Evolutionary conservation across 2,888 invertebrate species (phyloP).

Genomic region (Machimus atricapillus): DNA sequence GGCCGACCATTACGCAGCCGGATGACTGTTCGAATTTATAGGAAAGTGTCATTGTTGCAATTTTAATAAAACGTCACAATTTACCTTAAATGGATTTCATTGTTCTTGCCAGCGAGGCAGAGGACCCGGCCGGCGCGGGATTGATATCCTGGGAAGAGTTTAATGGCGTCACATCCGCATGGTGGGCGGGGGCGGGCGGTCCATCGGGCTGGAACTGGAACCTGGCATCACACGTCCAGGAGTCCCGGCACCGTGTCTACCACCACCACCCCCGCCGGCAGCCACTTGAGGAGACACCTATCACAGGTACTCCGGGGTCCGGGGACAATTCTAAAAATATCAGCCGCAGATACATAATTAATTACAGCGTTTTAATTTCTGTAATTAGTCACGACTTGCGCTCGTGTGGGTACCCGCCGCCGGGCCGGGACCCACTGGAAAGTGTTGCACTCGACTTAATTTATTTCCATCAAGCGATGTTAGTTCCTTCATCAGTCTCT

Average conservation of each 20-base stretch:
- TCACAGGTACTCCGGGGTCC: not conserved
- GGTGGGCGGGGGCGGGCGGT: not conserved
- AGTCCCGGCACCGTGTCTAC: not conserved
- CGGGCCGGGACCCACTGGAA: not conserved
- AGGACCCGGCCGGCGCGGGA: not conserved
- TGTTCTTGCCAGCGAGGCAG: conserved; percentile 2
- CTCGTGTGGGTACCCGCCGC: conserved; percentile 13
- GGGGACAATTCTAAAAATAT: conserved; percentile 44
- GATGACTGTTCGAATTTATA: conserved; percentile 39
- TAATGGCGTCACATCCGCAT: conserved; percentile 21
- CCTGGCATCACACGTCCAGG: not conserved
- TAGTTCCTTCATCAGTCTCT: conserved; percentile 37
- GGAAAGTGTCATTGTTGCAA: conserved; percentile 50
- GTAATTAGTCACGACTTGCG: conserved; percentile 62
- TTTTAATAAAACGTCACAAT: conserved; percentile 52
- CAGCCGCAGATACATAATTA: conserved; percentile 61
- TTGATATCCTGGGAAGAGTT: conserved; percentile 34
- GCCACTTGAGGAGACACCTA: not conserved
- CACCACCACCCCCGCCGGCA: not conserved
- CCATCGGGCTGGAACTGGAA: not conserved
- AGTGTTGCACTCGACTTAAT: conserved; percentile 35
- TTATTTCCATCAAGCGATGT: conserved; percentile 34
- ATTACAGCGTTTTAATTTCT: conserved; percentile 63
- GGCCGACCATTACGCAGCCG: conserved; percentile 13
- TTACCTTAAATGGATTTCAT: conserved; percentile 48